Conservation (phyloP, 2,113 vertebrate species). For the Misgurnus mizolepis region DNA sequence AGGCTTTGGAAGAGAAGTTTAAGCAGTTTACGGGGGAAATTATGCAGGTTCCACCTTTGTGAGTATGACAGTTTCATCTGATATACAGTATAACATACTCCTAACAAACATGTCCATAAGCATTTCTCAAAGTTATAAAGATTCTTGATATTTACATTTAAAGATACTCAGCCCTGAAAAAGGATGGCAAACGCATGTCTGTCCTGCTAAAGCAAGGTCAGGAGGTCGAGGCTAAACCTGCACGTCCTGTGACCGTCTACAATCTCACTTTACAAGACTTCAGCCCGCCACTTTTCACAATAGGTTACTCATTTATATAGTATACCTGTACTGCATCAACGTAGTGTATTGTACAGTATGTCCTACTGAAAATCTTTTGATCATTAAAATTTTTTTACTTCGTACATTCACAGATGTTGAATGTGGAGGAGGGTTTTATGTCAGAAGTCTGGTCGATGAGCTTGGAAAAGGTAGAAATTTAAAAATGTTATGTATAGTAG, state of each 20-base stretch:
- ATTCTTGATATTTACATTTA: conserved; percentile 20
- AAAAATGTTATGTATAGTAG: background rate
- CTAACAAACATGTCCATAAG: background rate
- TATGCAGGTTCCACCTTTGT: conserved; percentile 95
- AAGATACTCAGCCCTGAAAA: conserved; percentile 94
- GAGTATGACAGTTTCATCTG: conserved; percentile 66
- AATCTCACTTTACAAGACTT: conserved; percentile 83
- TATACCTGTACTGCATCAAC: too few species aligned
- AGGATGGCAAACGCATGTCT: conserved; percentile 89
- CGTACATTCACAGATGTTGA: conserved; percentile 84
- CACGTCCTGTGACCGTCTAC: conserved; percentile 84
- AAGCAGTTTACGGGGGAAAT: conserved; percentile 86
- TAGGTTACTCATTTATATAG: conserved; percentile 74
- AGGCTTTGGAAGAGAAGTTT: conserved; percentile 84
- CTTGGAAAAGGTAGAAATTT: conserved; percentile 87
- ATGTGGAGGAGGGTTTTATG: conserved; percentile 94
- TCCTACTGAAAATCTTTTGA: background rate
- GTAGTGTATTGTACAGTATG: too few species aligned
- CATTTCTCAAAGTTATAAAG: background rate
- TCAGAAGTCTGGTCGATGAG: conserved; percentile 91
- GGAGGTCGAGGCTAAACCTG: conserved; percentile 85
- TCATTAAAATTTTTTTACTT: background rate
- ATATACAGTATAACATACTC: background rate
- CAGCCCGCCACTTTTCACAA: conserved; percentile 85
- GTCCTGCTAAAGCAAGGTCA: conserved; percentile 85